These are phyloP conservation scores for Drosophila subsilvestris DNA, from an alignment of 2,888 invertebrate species.

Conservation along the genomic window DNA sequence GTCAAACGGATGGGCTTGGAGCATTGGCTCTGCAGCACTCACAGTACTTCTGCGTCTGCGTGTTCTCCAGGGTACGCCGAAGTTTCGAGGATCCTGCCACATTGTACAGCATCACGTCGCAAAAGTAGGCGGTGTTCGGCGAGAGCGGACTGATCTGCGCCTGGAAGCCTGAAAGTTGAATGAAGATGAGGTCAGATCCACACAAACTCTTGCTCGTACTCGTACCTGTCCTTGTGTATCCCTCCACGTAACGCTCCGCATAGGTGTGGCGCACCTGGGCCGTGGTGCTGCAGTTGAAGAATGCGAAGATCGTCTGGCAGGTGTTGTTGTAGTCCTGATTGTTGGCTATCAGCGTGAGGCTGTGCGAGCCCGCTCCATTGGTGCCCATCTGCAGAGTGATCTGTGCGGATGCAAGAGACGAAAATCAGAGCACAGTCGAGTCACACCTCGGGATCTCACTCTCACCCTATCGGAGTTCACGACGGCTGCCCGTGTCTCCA, in stretches of 20 bases:
- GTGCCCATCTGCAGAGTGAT: slow-evolving; percentile 38
- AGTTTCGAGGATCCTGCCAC: slow-evolving; percentile 71
- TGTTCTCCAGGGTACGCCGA: slow-evolving; percentile 27
- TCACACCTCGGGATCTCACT: neutral
- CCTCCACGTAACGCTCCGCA: slow-evolving; percentile 77
- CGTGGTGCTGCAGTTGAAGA: slow-evolving; percentile 71
- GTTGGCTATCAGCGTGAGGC: slow-evolving; percentile 74
- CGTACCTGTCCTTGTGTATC: slow-evolving; percentile 58
- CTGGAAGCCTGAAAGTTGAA: slow-evolving; percentile 73
- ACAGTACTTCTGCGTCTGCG: slow-evolving; percentile 71
- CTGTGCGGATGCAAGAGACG: slow-evolving; percentile 6
- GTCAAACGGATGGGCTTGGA: neutral
- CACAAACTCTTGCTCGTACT: no score
- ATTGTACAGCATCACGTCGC: slow-evolving; percentile 76
- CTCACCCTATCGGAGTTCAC: slow-evolving; percentile 57
- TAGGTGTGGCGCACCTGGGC: slow-evolving; percentile 39
- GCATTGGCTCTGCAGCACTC: slow-evolving; percentile 42
- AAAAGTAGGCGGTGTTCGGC: slow-evolving; percentile 76
- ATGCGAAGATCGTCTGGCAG: slow-evolving; percentile 79
- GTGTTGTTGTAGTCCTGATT: slow-evolving; percentile 76
- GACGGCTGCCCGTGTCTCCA: slow-evolving; percentile 68
- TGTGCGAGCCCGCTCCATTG: slow-evolving; percentile 57
- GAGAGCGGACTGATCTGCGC: slow-evolving; percentile 77
- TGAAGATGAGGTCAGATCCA: no score
- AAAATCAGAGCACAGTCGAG: slow-evolving; percentile 38